phyloP scores from a whole-genome alignment of 2,888 invertebrate genomes.

The Acronicta aceris region DNA sequence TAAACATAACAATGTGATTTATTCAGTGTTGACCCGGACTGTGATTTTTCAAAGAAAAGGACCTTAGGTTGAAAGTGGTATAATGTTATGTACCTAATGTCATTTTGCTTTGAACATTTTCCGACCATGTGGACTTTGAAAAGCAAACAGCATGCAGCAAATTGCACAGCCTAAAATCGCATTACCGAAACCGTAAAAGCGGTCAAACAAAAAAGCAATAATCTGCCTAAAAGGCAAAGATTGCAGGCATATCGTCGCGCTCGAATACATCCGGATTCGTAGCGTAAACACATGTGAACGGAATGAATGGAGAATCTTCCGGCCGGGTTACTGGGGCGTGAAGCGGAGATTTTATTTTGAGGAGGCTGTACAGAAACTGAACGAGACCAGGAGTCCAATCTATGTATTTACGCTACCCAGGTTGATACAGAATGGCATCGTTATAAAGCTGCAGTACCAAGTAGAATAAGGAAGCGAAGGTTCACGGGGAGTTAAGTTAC shows the following conservation, averaged over 20 bases:
- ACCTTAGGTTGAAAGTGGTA: no score
- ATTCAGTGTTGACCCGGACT: no score
- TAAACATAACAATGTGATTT: no score
- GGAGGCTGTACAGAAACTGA: conserved; percentile 64
- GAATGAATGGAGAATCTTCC: conserved; percentile 73
- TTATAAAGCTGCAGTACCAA: no score
- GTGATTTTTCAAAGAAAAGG: no score
- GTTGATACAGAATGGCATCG: neutral
- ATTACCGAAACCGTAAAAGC: conserved; percentile 16
- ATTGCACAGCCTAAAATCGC: conserved; percentile 13
- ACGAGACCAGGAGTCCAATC: neutral
- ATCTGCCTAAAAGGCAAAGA: conserved; percentile 46
- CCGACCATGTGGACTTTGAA: neutral
- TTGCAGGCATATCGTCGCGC: conserved; percentile 52
- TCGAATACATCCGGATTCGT: conserved; percentile 54
- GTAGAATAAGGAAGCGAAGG: no score
- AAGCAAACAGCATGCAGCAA: conserved; percentile 3
- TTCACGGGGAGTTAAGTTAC: no score
- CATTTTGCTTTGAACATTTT: neutral
- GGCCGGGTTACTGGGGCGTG: conserved; percentile 73
- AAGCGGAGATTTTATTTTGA: conserved; percentile 77
- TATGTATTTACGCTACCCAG: neutral
- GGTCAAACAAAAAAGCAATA: conserved; percentile 41
- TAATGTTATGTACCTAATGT: neutral
- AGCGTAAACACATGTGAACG: conserved; percentile 65